Base-by-base conservation (phyloP, 2,888 invertebrate genomes). In the Dioctria linearis region DNA sequence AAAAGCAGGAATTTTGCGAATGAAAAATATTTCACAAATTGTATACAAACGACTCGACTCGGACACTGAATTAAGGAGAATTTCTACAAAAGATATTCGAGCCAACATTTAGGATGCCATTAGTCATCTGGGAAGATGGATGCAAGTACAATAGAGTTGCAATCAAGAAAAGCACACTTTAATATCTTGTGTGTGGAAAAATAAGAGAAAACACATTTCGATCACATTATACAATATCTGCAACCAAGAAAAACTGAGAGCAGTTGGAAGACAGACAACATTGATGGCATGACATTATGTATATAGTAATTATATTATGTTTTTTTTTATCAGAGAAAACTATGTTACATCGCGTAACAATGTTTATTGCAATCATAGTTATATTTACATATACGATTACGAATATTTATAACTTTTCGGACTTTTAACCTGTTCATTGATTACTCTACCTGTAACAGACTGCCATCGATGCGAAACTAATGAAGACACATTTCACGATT, bases 401-500 rank as follows among this genome's bases (percentile, higher is more conserved):
- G 57, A 46, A 63, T 76, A 51, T 43, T 67, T 49, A 63, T 63
- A 43, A 46, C 46, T 75, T 81, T 79, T 40, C 63, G 51, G 54
- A 71, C 63, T 67, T 73, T 78, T 65, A 49, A 67, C 11, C 13
- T 25, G 25, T 25, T 25, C 57, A 13, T 51, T 51, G 65, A 63
- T 11, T 88, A 88, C 88, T 88, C 88, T 93, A 96, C 96, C 96
- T 96, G 96, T 96, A 96, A 93, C 96, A 96, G 93, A 95, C 94
- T 90, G 96, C 96, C 93, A 95, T 93, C 91, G 95, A 93, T 91
- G 96, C 95, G 93, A 96, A 96, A 93, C 95, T 95, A 93, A 96
- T 94, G 95, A 96, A 96, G 94, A 96, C 96, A 90, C 94, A 94
- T 90, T 94, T 96, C 91, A 96, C 96, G 91, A 95, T 95, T 90